Conservation (phyloP, 37 sponge, comb jelly and placozoan species). For the Oscarella lobularis region DNA sequence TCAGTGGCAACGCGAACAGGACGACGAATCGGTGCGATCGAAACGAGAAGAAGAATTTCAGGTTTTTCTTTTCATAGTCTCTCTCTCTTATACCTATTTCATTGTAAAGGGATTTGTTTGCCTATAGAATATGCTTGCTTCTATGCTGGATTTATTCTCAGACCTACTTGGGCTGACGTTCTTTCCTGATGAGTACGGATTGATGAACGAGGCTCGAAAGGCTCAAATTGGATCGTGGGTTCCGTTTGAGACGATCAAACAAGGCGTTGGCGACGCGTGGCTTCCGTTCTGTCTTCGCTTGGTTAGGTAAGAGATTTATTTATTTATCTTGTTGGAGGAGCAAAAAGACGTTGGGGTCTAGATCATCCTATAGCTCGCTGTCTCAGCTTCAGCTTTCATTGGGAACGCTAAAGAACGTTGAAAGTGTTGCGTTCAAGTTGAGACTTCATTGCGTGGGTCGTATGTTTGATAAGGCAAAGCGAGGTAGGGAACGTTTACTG, state of each 20-base stretch:
- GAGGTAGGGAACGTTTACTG: too few species aligned
- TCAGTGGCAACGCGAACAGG: conserved; percentile 8
- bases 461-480: conserved; percentile 46
- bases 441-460: conserved; percentile 40
- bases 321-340: background rate
- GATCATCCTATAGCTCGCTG: conserved; percentile 40
- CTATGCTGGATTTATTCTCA: conserved; percentile 45
- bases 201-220: conserved; percentile 21
- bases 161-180: conserved; percentile 72
- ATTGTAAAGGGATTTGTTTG: too few species aligned
- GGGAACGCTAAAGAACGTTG: conserved; percentile 8
- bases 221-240: conserved; percentile 53
- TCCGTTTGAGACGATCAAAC: conserved; percentile 35
- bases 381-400: conserved; percentile 26
- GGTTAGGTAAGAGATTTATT: conserved; percentile 25
- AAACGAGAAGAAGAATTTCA: background rate
- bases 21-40: background rate
- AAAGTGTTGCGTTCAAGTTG: conserved; percentile 31
- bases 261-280: conserved; percentile 57
- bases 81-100: too few species aligned
- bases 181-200: conserved; percentile 34
- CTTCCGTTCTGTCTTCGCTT: conserved; percentile 66
- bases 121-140: background rate
- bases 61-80: too few species aligned
- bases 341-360: conserved; percentile 10